Conservation (phyloP, 2,797 vertebrate genomes). For the Peromyscus attwateri region DNA sequence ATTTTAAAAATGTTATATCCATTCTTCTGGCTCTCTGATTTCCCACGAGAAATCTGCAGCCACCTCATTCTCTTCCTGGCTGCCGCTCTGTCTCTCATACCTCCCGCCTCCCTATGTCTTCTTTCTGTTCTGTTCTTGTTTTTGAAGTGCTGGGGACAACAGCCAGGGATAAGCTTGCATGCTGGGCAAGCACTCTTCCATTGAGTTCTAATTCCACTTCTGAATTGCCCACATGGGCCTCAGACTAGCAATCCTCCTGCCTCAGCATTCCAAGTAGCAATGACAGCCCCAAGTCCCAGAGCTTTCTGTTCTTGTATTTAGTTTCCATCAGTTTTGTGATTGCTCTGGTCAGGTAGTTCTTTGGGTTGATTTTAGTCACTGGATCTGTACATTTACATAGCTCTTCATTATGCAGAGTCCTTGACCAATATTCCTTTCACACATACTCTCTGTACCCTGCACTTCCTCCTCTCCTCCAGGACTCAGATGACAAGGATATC, state of each 20-base stretch:
- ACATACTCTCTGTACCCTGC: fast-evolving
- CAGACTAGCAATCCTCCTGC: background rate
- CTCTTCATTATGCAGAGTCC: background rate
- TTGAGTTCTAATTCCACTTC: background rate
- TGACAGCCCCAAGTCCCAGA: background rate
- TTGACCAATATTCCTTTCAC: background rate
- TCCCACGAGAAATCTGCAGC: background rate
- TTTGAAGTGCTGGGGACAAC: background rate
- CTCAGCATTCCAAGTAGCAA: background rate
- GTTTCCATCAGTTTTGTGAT: background rate
- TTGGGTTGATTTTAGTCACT: background rate
- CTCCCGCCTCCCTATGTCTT: too few species aligned
- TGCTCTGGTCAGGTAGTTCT: background rate
- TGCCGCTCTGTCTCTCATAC: fast-evolving
- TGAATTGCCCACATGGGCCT: background rate
- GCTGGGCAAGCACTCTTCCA: background rate
- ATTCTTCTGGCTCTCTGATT: background rate
- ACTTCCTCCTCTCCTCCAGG: background rate
- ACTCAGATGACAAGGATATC: fast-evolving
- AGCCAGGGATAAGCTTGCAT: background rate
- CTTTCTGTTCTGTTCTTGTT: too few species aligned
- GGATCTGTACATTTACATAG: background rate
- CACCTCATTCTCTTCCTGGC: fast-evolving
- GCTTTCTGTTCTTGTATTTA: background rate
- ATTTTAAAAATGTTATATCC: background rate